A percentile compares a stretch with the other conserved stretches of the same genome.
Conservation (phyloP, 2,113 vertebrate species). For the Athene cunicularia region DNA sequence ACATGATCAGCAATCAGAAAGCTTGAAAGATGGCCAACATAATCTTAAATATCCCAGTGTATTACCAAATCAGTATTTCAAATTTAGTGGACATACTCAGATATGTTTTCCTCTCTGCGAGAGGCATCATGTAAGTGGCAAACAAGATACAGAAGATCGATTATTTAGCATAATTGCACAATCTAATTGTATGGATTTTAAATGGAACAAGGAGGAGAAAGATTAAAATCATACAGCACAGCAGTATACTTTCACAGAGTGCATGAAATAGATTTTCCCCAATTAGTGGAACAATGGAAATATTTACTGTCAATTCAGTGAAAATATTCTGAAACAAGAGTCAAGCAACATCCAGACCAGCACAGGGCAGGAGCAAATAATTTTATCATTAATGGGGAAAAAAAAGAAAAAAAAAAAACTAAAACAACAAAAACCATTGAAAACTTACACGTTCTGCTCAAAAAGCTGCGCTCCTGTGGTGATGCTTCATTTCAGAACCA, state of each 20-base stretch:
- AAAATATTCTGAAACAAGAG: constrained; percentile 40
- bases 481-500: neutral
- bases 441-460: neutral
- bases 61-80: constrained; percentile 67
- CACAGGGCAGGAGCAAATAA: neutral
- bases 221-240: constrained; percentile 55
- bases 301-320: constrained; percentile 48
- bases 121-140: constrained; percentile 54
- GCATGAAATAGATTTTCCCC: constrained; percentile 62
- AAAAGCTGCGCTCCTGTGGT: neutral
- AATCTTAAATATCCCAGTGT: constrained; percentile 61
- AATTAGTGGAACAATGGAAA: constrained; percentile 58
- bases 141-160: constrained; percentile 52
- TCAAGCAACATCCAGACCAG: constrained; percentile 37
- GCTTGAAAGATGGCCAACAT: constrained; percentile 49
- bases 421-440: neutral
- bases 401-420: neutral
- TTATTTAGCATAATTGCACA: constrained; percentile 70
- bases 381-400: neutral
- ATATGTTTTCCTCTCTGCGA: constrained; percentile 48
- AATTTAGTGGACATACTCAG: constrained; percentile 52
- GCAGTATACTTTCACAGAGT: constrained; percentile 63
- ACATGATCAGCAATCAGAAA: constrained; percentile 52
- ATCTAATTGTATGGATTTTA: constrained; percentile 61
- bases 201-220: constrained; percentile 59